Percentiles rank a stretch among this genome's conserved stretches.
These are phyloP conservation scores for Zootoca vivipara DNA, from an alignment of 2,113 vertebrate genomes.

Conservation along the genomic window DNA sequence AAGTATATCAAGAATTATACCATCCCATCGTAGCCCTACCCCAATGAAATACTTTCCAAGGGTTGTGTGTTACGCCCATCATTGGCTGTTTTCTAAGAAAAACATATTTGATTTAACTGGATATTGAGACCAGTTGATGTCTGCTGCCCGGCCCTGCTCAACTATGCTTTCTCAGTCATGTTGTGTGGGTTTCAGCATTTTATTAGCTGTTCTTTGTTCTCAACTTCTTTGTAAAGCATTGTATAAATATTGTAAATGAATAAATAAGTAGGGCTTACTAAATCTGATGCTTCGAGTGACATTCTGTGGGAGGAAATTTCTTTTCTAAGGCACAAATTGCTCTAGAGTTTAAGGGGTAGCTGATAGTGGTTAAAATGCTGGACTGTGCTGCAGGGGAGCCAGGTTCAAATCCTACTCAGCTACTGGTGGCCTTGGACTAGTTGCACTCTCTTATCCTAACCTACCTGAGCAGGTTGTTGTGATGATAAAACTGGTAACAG, in stretches of 20 bases:
- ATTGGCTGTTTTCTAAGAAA: not conserved
- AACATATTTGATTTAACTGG: not conserved
- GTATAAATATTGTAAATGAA: not conserved
- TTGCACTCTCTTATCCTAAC: not conserved
- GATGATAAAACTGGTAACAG: not conserved
- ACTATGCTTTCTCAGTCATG: not conserved
- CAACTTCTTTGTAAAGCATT: not conserved
- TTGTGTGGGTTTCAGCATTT: not conserved
- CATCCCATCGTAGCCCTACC: too few relatives aligned
- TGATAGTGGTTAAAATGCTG: not conserved
- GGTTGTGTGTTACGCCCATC: not conserved
- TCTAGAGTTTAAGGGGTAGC: not conserved
- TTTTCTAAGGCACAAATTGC: not conserved
- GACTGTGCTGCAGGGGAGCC: not conserved
- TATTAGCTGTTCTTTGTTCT: not conserved
- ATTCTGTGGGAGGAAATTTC: not conserved
- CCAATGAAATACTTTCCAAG: too few relatives aligned
- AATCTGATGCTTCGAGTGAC: not conserved
- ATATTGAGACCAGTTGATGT: not conserved
- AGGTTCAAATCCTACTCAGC: not conserved
- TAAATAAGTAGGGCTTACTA: not conserved
- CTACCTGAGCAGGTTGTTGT: not conserved
- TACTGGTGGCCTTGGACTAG: too few relatives aligned
- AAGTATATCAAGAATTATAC: too few relatives aligned
- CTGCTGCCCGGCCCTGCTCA: not conserved